A percentile compares a stretch with the other conserved stretches of the same genome.
These are phyloP conservation scores for Eciton burchellii DNA, from an alignment of 1,140 invertebrate genomes.

Conservation along the genomic window DNA sequence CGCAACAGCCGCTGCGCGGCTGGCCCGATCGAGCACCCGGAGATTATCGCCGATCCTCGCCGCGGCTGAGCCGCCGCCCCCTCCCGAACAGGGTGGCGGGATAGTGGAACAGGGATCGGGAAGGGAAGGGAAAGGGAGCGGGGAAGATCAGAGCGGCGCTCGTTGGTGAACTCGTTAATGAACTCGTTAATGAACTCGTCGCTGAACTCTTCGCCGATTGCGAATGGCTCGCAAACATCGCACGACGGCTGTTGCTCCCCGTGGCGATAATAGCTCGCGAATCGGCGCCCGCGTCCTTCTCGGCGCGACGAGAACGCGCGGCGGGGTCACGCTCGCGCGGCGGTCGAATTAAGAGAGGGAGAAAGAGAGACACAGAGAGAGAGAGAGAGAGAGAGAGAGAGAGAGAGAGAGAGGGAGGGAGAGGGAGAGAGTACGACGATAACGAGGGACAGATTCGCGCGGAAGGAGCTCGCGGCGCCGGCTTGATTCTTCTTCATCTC, in stretches of 20 bases:
- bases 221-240: conserved; percentile 39
- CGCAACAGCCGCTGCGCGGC: not conserved
- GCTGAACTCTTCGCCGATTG: too few relatives aligned
- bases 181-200: conserved; percentile 2
- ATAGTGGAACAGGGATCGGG: too few relatives aligned
- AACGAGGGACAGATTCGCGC: conserved; percentile 51
- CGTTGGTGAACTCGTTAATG: not conserved
- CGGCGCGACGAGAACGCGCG: conserved; percentile 27
- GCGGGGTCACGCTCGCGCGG: conserved; percentile 22
- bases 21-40: too few relatives aligned
- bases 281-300: conserved; percentile 30
- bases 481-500: conserved; percentile 46
- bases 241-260: conserved; percentile 17
- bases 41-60: not conserved
- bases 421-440: too few relatives aligned
- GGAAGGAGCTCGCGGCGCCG: conserved; percentile 62
- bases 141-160: not conserved
- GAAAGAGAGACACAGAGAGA: too few relatives aligned
- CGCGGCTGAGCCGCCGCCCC: not conserved
- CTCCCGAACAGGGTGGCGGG: too few relatives aligned
- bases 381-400: too few relatives aligned
- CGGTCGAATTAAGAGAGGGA: conserved; percentile 36
- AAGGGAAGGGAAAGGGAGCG: too few relatives aligned
- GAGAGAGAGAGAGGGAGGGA: too few relatives aligned
- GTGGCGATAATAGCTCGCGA: conserved; percentile 48